A percentile compares a stretch with the other conserved stretches of the same genome.
These are phyloP conservation scores for Heliconius melpomene DNA, from an alignment of 1,140 invertebrate genomes.

Conservation along the genomic window DNA sequence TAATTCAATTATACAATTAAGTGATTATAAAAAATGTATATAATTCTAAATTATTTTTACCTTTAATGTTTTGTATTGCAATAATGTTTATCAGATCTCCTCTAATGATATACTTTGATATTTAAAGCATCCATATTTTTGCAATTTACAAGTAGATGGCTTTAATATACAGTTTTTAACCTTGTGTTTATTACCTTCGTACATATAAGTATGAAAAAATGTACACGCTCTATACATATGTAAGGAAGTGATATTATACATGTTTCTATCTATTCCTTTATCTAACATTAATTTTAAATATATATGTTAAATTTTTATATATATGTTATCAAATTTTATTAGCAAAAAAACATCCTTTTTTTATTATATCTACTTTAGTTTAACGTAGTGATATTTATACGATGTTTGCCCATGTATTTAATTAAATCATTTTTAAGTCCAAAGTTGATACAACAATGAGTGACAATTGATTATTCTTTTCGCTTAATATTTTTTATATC, in stretches of 20 bases:
- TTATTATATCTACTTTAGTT: background rate
- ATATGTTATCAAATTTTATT: background rate
- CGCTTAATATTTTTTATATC: too few relatives aligned
- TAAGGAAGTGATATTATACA: conserved; percentile 16
- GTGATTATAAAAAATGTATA: conserved; percentile 1
- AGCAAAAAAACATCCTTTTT: background rate
- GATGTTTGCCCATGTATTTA: too few relatives aligned
- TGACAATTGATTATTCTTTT: too few relatives aligned
- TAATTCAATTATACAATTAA: background rate
- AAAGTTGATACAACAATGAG: too few relatives aligned
- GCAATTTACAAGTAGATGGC: conserved; percentile 32
- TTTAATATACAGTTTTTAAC: conserved; percentile 24
- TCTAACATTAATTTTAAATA: conserved; percentile 2
- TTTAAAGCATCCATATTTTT: conserved; percentile 30
- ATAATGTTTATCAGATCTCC: conserved; percentile 4
- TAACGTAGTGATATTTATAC: background rate
- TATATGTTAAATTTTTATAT: background rate
- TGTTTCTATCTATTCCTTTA: conserved; percentile 5
- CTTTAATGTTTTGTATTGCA: conserved; percentile 3
- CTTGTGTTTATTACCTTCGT: conserved; percentile 25
- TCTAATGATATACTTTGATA: conserved; percentile 15
- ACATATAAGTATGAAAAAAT: conserved; percentile 2
- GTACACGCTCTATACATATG: background rate
- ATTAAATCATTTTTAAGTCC: too few relatives aligned
- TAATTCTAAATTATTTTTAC: background rate